Evolutionary conservation across 1,140 invertebrate genomes (phyloP).

Genomic region (Nixonia krombeini): DNA sequence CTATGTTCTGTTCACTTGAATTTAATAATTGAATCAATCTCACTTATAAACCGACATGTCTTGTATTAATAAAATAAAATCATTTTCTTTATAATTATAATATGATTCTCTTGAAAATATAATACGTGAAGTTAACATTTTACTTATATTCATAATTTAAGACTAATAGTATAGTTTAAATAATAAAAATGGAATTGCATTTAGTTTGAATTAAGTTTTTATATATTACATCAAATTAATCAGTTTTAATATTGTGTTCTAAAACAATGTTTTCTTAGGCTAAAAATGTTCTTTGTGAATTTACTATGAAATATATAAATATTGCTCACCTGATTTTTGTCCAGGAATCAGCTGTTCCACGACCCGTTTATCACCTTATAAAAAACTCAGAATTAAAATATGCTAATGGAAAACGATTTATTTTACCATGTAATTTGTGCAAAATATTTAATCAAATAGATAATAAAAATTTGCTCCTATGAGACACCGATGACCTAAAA

Average conservation of each 20-base stretch:
- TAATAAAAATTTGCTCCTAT: background rate
- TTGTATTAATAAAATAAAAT: no score
- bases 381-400: conserved; percentile 15
- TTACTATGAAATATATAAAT: background rate
- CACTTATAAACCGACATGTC: no score
- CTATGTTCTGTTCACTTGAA: no score
- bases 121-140: no score
- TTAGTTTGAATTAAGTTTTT: background rate
- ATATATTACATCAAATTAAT: background rate
- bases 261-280: no score
- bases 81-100: no score
- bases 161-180: no score
- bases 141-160: no score
- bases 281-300: no score
- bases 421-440: conserved; percentile 16
- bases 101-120: no score
- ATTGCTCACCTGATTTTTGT: conserved; percentile 50
- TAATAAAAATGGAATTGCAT: background rate
- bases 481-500: conserved; percentile 7
- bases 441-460: conserved; percentile 22
- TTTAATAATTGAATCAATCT: no score
- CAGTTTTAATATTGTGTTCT: no score
- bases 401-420: background rate
- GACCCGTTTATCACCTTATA: conserved; percentile 64
- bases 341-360: conserved; percentile 55